A percentile compares a stretch with the other conserved stretches of the same genome.
Conservation (phyloP, 1,140 invertebrate genomes). For the Bombus waltoni region DNA sequence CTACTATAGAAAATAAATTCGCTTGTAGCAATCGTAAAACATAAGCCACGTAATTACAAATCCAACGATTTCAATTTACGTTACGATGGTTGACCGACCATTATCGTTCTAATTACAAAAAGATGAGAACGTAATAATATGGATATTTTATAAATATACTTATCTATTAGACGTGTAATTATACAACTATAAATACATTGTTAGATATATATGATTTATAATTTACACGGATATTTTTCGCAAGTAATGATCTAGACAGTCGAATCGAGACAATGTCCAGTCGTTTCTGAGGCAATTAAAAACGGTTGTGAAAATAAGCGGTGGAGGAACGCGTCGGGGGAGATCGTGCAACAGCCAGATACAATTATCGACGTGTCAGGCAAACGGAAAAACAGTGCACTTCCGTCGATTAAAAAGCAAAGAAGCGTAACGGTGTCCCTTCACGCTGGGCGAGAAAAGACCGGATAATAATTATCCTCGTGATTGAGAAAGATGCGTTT, state of each 20-base stretch:
- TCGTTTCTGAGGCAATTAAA: constrained; percentile 3
- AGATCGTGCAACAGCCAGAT: constrained; percentile 6
- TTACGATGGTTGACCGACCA: background rate
- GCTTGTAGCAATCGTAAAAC: too few species aligned
- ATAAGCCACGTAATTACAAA: background rate
- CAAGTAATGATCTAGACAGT: background rate
- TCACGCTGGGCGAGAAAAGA: background rate
- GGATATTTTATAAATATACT: too few species aligned
- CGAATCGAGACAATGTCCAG: background rate
- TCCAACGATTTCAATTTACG: background rate
- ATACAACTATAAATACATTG: too few species aligned
- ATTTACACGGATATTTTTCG: constrained; percentile 12
- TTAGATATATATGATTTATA: too few species aligned
- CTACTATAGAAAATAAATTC: too few species aligned
- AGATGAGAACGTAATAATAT: background rate
- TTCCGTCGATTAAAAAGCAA: constrained; percentile 30
- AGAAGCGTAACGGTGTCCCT: constrained; percentile 33
- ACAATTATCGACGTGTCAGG: constrained; percentile 25
- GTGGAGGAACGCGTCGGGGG: constrained; percentile 4
- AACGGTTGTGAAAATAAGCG: background rate
- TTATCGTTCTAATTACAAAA: background rate
- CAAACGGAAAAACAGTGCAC: constrained; percentile 11
- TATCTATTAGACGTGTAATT: too few species aligned
- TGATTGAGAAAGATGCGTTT: constrained; percentile 15
- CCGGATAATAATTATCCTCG: constrained; percentile 21